Evolutionary conservation across 2,888 invertebrate genomes (phyloP).

Genomic region (Smittia sp.): DNA sequence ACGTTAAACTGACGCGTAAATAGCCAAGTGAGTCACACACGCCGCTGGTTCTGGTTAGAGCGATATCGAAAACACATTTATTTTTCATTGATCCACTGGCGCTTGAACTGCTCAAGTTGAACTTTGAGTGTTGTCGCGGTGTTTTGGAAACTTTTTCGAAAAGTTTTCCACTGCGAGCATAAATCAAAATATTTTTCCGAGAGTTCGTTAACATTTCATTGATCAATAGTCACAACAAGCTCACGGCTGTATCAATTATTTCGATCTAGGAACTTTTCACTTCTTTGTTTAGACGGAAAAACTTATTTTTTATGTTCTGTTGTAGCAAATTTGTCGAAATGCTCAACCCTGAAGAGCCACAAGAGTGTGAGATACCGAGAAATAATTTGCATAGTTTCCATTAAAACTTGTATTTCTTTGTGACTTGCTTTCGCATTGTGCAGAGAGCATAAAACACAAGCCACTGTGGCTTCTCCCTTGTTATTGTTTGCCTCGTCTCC

Average conservation of each 20-base stretch:
- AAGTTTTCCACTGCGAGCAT: no score
- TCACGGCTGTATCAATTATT: constrained; percentile 2
- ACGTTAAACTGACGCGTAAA: constrained; percentile 16
- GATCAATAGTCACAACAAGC: background rate
- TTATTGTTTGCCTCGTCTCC: background rate
- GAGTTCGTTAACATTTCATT: background rate
- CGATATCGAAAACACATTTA: no score
- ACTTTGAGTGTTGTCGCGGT: no score
- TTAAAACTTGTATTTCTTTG: background rate
- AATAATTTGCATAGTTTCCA: constrained; percentile 10
- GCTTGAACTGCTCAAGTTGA: no score
- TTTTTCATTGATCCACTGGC: no score
- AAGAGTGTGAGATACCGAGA: background rate
- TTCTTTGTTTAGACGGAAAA: background rate
- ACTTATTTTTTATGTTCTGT: background rate
- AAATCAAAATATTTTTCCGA: no score
- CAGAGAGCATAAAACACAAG: background rate
- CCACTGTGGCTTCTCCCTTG: background rate
- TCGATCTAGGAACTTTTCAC: background rate
- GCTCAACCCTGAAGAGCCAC: no score
- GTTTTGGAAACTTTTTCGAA: no score
- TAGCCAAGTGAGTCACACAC: constrained; percentile 22
- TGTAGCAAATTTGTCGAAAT: background rate
- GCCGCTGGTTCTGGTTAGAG: no score
- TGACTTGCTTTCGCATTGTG: background rate